These are phyloP conservation scores for Lasioglossum marginatum DNA, from an alignment of 2,888 invertebrate species.

Conservation along the genomic window DNA sequence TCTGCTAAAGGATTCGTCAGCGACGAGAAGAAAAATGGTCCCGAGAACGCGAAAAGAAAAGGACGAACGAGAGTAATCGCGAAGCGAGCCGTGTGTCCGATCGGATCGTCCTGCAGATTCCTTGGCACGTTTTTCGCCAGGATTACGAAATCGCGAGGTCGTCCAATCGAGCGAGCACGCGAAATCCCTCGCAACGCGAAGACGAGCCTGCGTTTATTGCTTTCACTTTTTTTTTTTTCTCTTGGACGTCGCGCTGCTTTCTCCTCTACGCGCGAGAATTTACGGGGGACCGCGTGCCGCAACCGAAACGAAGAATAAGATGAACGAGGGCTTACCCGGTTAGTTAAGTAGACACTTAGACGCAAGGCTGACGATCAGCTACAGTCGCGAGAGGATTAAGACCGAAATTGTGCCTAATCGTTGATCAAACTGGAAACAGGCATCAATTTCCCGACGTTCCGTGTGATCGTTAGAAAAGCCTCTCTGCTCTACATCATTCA, in stretches of 20 bases:
- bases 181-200: neutral
- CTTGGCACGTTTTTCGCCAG: conserved; percentile 52
- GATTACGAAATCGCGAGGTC: conserved; percentile 31
- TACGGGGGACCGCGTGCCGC: conserved; percentile 10
- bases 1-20: neutral
- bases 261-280: neutral
- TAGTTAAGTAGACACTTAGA: conserved; percentile 63
- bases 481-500: neutral
- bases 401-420: conserved; percentile 26
- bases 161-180: neutral
- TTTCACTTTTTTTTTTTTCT: conserved; percentile 19
- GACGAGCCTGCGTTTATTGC: conserved; percentile 30
- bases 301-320: conserved; percentile 3
- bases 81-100: conserved; percentile 23
- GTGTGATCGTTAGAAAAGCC: neutral
- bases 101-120: conserved; percentile 47
- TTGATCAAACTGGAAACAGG: conserved; percentile 41
- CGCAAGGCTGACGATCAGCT: conserved; percentile 51
- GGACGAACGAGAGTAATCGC: conserved; percentile 12
- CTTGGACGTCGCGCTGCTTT: neutral
- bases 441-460: conserved; percentile 8
- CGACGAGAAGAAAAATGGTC: neutral
- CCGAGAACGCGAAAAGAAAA: neutral
- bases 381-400: conserved; percentile 58
- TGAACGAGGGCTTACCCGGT: conserved; percentile 32